phyloP scores from a whole-genome alignment of 2,888 invertebrate genomes.

The Plebejus anna region DNA sequence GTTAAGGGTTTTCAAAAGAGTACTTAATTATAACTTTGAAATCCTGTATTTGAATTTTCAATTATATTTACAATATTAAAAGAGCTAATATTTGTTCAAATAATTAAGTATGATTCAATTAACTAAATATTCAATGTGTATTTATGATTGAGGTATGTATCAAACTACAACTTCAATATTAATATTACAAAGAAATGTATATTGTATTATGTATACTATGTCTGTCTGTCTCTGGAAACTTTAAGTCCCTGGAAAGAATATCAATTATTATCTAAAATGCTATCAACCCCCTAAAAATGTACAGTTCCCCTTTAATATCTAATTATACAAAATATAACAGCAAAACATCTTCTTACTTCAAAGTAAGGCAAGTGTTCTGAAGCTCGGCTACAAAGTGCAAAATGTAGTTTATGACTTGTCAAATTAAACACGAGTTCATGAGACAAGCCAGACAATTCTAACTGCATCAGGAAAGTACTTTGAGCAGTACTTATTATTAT shows the following conservation, averaged over 20 bases:
- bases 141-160: too few relatives aligned
- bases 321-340: neutral
- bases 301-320: neutral
- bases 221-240: too few relatives aligned
- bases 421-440: neutral
- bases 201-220: too few relatives aligned
- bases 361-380: neutral
- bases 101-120: neutral
- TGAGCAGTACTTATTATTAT: neutral
- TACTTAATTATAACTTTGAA: neutral
- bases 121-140: neutral
- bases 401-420: conserved; percentile 13
- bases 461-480: neutral
- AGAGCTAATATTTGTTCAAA: neutral
- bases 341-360: neutral
- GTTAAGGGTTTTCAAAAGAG: neutral
- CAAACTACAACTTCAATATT: too few relatives aligned
- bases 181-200: too few relatives aligned
- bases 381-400: neutral
- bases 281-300: neutral
- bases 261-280: neutral
- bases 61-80: neutral
- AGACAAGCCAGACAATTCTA: conserved; percentile 2
- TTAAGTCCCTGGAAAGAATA: too few relatives aligned
- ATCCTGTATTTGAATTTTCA: neutral